Base-by-base conservation (phyloP, 92 coral and sea anemone genomes). In the Epizoanthus ramosus region DNA sequence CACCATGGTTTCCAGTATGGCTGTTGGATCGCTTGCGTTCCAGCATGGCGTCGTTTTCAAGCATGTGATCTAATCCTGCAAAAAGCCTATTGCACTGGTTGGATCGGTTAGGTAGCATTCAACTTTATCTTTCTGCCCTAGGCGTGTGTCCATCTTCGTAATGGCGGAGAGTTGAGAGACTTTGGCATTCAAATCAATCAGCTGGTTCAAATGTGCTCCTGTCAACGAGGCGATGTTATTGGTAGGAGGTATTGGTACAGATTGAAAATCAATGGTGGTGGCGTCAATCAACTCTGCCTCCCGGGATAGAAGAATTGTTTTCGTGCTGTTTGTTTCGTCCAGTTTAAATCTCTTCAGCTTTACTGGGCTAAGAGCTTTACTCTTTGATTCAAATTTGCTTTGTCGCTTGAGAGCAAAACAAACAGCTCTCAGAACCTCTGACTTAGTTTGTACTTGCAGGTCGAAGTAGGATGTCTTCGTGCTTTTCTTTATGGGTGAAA, bases 141-240 rank as follows among this genome's bases (percentile, higher is more conserved):
- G 16, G 31, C 74, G 83, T 37, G 83, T 79, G 21, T 79, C 47
- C 70, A 79, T n/a, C 56, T 56, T 79, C 71, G 57, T 79, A 57
- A 57, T 79, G 83, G 70, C 31, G 18, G 83, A 57, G 4, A 79
- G 73, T 52, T 59, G 73, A 47, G 83, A 57, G 37, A 79, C 73
- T 79, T 37, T 79, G 18, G 83, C 83, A 6, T 0, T 79, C 18
- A 79, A 5, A n/a, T 57, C 83, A 59, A 79, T 61, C 18, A 79
- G 83, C 83, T 79, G 83, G 71, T 79, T 79, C 45, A 79, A 58
- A 79, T 79, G 83, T 61, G 71, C 83, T 79, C 83, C 83, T 79
- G 80, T 74, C 64, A 74, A 54, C 14, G 80, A 74, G 21, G 80
- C 80, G 0, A 74, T 74, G 80, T 74, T 74, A 54, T 74, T 74